Percentiles rank a stretch among this genome's conserved stretches.
Evolutionary conservation across 2,888 invertebrate species (phyloP).

Genomic region (Tyria jacobaeae): DNA sequence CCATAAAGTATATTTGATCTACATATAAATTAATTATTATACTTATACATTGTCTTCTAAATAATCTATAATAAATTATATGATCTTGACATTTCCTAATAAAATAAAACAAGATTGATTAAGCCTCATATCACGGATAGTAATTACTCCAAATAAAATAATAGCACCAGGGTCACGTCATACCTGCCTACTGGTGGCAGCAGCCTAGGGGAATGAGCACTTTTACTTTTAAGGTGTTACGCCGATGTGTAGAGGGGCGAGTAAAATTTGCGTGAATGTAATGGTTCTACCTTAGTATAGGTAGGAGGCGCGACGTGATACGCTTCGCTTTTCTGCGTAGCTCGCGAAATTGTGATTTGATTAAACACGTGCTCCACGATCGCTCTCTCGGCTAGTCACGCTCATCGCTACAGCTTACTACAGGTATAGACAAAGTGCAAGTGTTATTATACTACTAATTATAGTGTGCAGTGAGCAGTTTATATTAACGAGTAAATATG

Average conservation of each 20-base stretch:
- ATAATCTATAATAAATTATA: conserved; percentile 8
- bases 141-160: conserved; percentile 64
- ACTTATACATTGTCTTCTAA: background rate
- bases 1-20: too few relatives aligned
- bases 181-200: conserved; percentile 56
- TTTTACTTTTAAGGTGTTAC: conserved; percentile 78
- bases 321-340: conserved; percentile 58
- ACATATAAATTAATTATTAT: too few relatives aligned
- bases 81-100: conserved; percentile 66
- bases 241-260: conserved; percentile 68
- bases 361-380: conserved; percentile 48
- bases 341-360: conserved; percentile 59
- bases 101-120: conserved; percentile 37
- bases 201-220: conserved; percentile 79
- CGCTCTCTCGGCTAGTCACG: conserved; percentile 26
- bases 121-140: conserved; percentile 51
- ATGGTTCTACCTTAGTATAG: conserved; percentile 58
- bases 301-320: conserved; percentile 60
- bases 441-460: conserved; percentile 30
- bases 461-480: conserved; percentile 42
- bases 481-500: conserved; percentile 7
- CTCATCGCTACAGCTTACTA: conserved; percentile 17
- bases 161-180: conserved; percentile 56
- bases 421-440: conserved; percentile 40
- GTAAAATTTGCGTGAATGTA: conserved; percentile 59